Evolutionary conservation across 2,888 invertebrate genomes (phyloP).

Genomic region (Amphipyra tragopoginis): DNA sequence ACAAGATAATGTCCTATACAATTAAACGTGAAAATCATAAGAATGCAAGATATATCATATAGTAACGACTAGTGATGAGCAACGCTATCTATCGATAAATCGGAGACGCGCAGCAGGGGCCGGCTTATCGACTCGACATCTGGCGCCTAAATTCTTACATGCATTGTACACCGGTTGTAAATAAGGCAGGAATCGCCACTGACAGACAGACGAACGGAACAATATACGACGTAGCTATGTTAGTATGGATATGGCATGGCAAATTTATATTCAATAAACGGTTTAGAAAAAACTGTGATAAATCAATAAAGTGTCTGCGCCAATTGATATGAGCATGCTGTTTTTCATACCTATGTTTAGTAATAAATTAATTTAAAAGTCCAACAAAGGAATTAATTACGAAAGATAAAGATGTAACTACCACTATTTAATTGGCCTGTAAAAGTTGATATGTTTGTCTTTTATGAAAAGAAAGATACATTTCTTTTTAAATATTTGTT

Average conservation of each 20-base stretch:
- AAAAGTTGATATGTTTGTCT: no score
- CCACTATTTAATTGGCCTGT: no score
- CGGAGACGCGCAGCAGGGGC: conserved; percentile 70
- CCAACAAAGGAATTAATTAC: no score
- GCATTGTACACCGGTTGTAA: conserved; percentile 66
- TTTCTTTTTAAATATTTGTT: no score
- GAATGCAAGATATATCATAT: conserved; percentile 32
- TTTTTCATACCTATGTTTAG: no score
- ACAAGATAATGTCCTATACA: conserved; percentile 35
- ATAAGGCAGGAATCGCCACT: conserved; percentile 64
- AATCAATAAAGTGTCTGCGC: no score
- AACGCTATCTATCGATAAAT: conserved; percentile 73
- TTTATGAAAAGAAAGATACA: no score
- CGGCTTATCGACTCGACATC: conserved; percentile 74
- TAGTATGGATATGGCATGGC: conserved; percentile 56
- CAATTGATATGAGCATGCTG: no score
- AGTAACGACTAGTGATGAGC: conserved; percentile 57
- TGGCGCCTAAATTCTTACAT: conserved; percentile 86
- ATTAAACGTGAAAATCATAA: conserved; percentile 47
- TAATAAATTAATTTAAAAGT: no score
- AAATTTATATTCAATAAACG: conserved; percentile 39
- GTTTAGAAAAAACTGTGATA: neutral
- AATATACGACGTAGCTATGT: conserved; percentile 48
- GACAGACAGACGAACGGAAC: conserved; percentile 63
- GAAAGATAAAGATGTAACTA: no score